Conservation (phyloP, 2,797 vertebrate species). For the Arnoldichthys spilopterus region DNA sequence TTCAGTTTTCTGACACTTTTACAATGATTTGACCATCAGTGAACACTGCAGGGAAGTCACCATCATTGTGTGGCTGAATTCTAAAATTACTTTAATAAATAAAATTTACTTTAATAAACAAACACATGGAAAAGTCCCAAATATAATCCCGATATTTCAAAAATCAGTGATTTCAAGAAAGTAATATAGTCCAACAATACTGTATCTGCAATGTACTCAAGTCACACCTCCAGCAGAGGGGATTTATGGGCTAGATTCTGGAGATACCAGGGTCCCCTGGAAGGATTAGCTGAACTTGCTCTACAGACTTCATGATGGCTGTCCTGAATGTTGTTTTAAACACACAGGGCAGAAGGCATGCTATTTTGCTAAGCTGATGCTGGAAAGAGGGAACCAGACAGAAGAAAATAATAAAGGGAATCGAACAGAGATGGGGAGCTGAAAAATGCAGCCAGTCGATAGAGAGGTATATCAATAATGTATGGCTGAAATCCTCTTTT, state of each 20-base stretch:
- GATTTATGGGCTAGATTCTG: background rate
- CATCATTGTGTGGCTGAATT: no score
- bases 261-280: background rate
- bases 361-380: conserved; percentile 15
- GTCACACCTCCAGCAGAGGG: background rate
- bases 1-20: no score
- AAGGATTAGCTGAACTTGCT: background rate
- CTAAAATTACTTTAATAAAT: no score
- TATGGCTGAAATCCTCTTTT: conserved; percentile 53
- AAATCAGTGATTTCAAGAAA: background rate
- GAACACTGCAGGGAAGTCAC: background rate
- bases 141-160: background rate
- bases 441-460: conserved; percentile 76
- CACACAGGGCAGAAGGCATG: conserved; percentile 8
- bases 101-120: no score
- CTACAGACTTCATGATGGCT: background rate
- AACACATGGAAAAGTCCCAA: no score
- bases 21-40: no score
- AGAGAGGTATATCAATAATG: conserved; percentile 73
- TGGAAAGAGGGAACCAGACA: conserved; percentile 30
- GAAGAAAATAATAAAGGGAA: conserved; percentile 24
- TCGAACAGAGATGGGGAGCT: conserved; percentile 55
- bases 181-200: background rate
- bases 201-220: no score
- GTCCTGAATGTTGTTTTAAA: background rate